Conservation (phyloP, 2,797 vertebrate species). For the Lutjanus campechanus region DNA sequence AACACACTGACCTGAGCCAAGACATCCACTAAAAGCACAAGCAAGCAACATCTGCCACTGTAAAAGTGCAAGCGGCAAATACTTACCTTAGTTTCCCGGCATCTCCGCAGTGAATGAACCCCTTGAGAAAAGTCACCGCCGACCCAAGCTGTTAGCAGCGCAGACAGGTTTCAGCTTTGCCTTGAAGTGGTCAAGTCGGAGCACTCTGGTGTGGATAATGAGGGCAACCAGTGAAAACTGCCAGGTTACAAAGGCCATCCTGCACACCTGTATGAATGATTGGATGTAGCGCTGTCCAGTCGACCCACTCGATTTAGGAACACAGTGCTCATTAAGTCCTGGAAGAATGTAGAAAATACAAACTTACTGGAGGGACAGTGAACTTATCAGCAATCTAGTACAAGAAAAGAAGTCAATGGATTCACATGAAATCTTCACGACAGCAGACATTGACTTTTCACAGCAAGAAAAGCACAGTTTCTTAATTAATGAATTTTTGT, state of each 20-base stretch:
- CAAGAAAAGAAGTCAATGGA: background rate
- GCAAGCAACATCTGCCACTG: constrained; percentile 11
- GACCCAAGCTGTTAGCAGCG: constrained; percentile 38
- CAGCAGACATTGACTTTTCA: background rate
- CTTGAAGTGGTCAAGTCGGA: constrained; percentile 38
- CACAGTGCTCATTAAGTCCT: constrained; percentile 10
- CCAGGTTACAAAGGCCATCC: constrained; percentile 21
- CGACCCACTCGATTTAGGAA: background rate
- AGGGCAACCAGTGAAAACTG: constrained; percentile 28
- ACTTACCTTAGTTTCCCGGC: constrained; percentile 40
- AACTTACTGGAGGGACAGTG: constrained; percentile 1
- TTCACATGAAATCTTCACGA: constrained; percentile 2
- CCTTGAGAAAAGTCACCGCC: constrained; percentile 40
- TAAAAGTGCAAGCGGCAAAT: constrained; percentile 45
- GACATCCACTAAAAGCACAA: constrained; percentile 40
- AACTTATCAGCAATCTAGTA: background rate
- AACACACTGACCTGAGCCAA: constrained; percentile 49
- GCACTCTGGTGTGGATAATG: constrained; percentile 51
- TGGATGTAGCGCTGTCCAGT: constrained; percentile 15
- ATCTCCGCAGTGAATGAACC: constrained; percentile 38
- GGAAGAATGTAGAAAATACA: constrained; percentile 5
- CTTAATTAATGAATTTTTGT: too few species aligned
- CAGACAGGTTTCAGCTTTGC: constrained; percentile 28
- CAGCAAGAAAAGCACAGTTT: background rate
- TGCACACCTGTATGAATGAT: constrained; percentile 23